These are phyloP conservation scores for Cephus cinctus DNA, from an alignment of 1,140 invertebrate genomes.

Conservation along the genomic window DNA sequence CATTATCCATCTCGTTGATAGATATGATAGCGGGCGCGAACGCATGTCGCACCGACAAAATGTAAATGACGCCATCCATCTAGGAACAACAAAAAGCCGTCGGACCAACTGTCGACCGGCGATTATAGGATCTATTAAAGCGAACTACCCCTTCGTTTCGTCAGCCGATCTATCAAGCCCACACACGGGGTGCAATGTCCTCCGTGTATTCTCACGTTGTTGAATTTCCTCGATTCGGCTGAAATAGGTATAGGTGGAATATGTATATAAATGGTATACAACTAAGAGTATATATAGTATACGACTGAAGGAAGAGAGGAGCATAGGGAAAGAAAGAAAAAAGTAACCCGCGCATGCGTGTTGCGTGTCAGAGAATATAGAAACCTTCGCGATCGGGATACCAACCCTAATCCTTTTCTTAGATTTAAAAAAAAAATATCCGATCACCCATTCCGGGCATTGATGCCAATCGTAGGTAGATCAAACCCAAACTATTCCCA, in stretches of 20 bases:
- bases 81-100: slow-evolving; percentile 51
- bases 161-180: slow-evolving; percentile 53
- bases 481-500: background rate
- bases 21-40: slow-evolving; percentile 48
- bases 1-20: too few relatives aligned
- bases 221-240: background rate
- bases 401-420: slow-evolving; percentile 20
- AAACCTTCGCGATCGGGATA: background rate
- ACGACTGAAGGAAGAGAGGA: background rate
- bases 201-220: slow-evolving; percentile 17
- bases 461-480: background rate
- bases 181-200: slow-evolving; percentile 18
- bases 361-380: background rate
- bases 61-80: slow-evolving; percentile 58
- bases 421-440: slow-evolving; percentile 12
- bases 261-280: too few relatives aligned
- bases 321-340: slow-evolving; percentile 1
- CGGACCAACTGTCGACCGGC: slow-evolving; percentile 55
- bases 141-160: slow-evolving; percentile 56
- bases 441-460: background rate
- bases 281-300: too few relatives aligned
- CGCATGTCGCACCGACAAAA: slow-evolving; percentile 57
- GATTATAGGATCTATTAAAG: slow-evolving; percentile 58
- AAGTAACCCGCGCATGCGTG: background rate
- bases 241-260: background rate